Evolutionary conservation across 2,797 vertebrate genomes (phyloP).

Genomic region (Notoglanidium macrostoma): DNA sequence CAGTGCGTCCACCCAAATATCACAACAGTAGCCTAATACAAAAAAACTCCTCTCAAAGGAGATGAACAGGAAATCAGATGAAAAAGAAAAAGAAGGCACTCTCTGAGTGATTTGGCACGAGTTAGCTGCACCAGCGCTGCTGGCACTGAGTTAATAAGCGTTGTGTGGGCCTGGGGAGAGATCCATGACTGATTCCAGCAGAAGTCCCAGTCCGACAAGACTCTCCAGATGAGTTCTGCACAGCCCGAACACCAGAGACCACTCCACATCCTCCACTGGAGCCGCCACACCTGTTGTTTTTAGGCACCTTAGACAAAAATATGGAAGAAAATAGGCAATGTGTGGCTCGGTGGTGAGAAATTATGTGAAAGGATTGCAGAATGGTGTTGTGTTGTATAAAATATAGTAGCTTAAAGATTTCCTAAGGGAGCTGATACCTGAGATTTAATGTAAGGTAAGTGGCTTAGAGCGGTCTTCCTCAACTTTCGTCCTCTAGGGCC

Average conservation of each 20-base stretch:
- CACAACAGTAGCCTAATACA: conserved; percentile 34
- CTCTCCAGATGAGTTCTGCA: conserved; percentile 64
- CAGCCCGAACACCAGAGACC: conserved; percentile 56
- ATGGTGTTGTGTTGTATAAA: conserved; percentile 33
- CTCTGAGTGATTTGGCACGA: conserved; percentile 60
- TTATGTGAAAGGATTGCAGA: conserved; percentile 31
- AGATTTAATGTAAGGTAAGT: conserved; percentile 43
- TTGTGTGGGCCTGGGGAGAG: conserved; percentile 61
- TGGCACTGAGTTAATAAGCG: conserved; percentile 64
- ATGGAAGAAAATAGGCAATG: conserved; percentile 27
- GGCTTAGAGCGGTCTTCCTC: conserved; percentile 28
- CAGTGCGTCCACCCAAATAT: conserved; percentile 33
- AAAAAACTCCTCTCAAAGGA: conserved; percentile 36
- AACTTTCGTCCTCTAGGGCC: conserved; percentile 28
- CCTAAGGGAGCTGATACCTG: conserved; percentile 32
- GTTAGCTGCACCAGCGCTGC: conserved; percentile 59
- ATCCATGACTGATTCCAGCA: conserved; percentile 60
- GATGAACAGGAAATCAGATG: conserved; percentile 30
- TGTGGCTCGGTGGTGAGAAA: conserved; percentile 27
- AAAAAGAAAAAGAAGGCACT: conserved; percentile 46
- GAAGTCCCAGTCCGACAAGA: conserved; percentile 59
- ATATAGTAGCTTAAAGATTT: conserved; percentile 29
- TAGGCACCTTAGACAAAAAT: conserved; percentile 41
- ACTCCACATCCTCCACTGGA: conserved; percentile 55
- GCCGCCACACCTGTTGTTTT: conserved; percentile 59